Evolutionary conservation across 2,797 vertebrate species (phyloP), one percentile per base, ranked within the genome.

Genomic region (Epinephelus coioides): DNA sequence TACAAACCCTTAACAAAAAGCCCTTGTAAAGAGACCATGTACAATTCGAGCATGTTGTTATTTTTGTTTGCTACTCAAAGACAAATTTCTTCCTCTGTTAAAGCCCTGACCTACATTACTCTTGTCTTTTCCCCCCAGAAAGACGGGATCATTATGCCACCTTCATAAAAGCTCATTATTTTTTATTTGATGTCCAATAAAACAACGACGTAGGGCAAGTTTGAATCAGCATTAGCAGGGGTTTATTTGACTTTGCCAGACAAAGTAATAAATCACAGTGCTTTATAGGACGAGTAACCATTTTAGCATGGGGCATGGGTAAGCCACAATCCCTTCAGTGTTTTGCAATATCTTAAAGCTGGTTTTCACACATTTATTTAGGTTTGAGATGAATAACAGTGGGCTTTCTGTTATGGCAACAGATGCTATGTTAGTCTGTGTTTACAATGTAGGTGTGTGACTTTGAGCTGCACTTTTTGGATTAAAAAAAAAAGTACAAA

Each of bases 241-340:
- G 21, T 62, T 47, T 53, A 49, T 60, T 74, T 60, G 8, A 67
- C 46, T 1, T 59, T 75, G 56, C 68, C 11, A 60, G 59, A 40
- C 56, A 61, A 73, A 61, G 69, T 44, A n/a, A 81, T 66, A 57
- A 68, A 78, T 81, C 50, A 43, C 43, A 71, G 12, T 27, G 10
- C 50, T 66, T 59, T 53, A 55, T 9, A 3, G 51, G 49, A 73
- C 9, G 17, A 65, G 57, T 15, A 65, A 44, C 46, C 19, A 67
- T 43, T 54, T 61, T 34, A 44, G 25, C 17, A 50, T 34, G 54
- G 47, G 38, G 50, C 27, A 46, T 30, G 0, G 21, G 62, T 13
- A 5, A 54, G n/a, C 30, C 68, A 70, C 61, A 56, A 76, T 21
- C 27, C 18, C 19, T 15, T 55, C 30, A 7, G 21, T 54, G 69